Evolutionary conservation across 2,797 vertebrate genomes (phyloP), one percentile per base, ranked within the genome.

Genomic region (Luscinia luscinia): DNA sequence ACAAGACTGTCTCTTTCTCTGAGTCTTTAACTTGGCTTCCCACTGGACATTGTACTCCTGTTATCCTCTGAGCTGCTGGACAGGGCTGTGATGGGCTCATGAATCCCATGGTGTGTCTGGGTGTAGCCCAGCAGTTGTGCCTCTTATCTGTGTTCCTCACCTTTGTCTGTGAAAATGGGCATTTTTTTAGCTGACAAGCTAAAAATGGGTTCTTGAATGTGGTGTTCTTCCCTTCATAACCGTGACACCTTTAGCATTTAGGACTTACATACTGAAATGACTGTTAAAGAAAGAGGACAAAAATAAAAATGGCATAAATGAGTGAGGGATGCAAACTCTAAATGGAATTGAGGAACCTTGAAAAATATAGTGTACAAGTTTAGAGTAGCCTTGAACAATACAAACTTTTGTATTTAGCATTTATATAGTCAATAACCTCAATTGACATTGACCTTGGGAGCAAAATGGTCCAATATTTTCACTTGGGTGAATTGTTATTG

Each of bases 381-480:
- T 82, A 83, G 14, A 78, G 12, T 48, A 93, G 90, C 84, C 63
- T 95, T 95, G 95, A 84, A 85, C 21, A 30, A 90, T 45, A 84
- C 55, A 83, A 95, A 95, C 84, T 87, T 96, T 68, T 85, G 70
- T 76, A 95, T 91, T 93, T 95, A 34, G 41, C 82, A 86, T 89
- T 91, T 95, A 95, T 93, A 85, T 78, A 96, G 96, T 88, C 90
- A 91, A 87, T 96, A 96, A 97, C 93, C 90, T 94, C 94, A 92
- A 84, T 70, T 96, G 95, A 90, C 76, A 89, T 68, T 97, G 96
- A 97, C 96, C 93, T 96, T 97, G 96, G 72, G 78, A 92, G 67
- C 51, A 89, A 94, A 96, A 87, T 84, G 64, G 90, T 80, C 63
- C 75, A 94, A 92, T 97, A 94, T 97, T 97, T 97, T 97, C 97